Conservation (phyloP, 1,140 invertebrate genomes). For the Heliconius nattereri region DNA sequence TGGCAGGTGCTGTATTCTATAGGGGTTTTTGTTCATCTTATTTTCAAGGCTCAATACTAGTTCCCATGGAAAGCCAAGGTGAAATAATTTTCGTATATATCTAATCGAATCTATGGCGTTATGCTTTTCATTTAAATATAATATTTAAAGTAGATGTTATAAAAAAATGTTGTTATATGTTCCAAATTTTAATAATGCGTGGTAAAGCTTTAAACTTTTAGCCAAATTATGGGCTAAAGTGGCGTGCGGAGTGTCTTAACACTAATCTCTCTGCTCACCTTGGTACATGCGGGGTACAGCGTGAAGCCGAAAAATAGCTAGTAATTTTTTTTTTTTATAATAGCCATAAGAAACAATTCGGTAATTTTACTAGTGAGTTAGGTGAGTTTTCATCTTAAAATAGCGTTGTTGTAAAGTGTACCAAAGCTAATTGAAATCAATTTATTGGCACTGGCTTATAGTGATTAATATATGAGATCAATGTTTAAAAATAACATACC, state of each 20-base stretch:
- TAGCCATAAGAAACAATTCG: neutral
- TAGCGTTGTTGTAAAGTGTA: neutral
- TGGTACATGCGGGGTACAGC: no score
- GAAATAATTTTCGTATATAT: neutral
- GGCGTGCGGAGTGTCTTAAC: no score
- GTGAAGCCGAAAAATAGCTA: no score
- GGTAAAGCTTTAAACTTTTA: no score
- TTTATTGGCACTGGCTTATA: constrained; percentile 24
- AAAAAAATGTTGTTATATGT: no score
- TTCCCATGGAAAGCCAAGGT: constrained; percentile 54
- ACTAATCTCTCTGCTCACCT: no score
- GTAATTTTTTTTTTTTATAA: no score
- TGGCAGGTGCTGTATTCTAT: constrained; percentile 40
- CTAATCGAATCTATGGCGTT: neutral
- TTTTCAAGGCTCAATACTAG: constrained; percentile 44
- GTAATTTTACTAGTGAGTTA: neutral
- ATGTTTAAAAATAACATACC: constrained; percentile 17
- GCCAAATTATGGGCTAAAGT: no score
- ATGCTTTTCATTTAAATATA: neutral
- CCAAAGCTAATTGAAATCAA: constrained; percentile 20
- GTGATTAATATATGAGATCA: constrained; percentile 27
- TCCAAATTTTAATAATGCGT: no score
- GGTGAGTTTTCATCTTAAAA: neutral
- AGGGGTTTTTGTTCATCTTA: constrained; percentile 47
- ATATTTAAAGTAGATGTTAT: no score